Percentiles rank a stretch among this genome's conserved stretches.
phyloP scores from a whole-genome alignment of 2,888 invertebrate species.

The Athalia cordata region DNA sequence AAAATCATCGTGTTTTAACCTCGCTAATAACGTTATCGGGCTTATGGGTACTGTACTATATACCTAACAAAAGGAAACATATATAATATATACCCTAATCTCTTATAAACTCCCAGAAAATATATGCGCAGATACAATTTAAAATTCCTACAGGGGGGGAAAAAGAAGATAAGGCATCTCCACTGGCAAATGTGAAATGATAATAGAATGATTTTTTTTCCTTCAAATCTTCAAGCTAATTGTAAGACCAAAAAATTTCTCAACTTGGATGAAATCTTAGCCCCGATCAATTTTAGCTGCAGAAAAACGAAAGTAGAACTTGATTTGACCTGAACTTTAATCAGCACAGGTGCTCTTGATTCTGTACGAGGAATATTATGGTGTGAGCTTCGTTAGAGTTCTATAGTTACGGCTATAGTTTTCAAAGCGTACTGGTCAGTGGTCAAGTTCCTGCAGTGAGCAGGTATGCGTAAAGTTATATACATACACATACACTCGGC shows the following conservation, averaged over 20 bases:
- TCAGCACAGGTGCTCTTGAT: constrained; percentile 9
- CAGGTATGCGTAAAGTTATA: constrained; percentile 32
- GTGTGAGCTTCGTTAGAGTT: background rate
- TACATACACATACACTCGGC: constrained; percentile 51
- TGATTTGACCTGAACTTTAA: background rate
- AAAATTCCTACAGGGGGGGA: background rate
- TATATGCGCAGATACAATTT: background rate
- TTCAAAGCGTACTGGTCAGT: background rate
- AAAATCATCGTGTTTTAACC: background rate
- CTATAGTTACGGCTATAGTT: constrained; percentile 1
- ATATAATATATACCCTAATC: background rate
- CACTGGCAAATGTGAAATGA: no score
- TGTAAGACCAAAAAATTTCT: no score
- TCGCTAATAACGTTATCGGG: constrained; percentile 10
- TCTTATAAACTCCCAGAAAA: constrained; percentile 10
- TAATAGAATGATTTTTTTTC: no score
- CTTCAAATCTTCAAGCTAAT: no score
- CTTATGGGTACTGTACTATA: background rate
- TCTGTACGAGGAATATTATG: constrained; percentile 13
- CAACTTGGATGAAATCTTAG: no score
- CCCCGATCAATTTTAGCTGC: no score
- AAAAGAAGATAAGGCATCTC: background rate
- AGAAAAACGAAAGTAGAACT: no score
- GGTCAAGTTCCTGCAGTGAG: constrained; percentile 2
- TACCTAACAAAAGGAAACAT: background rate